Evolutionary conservation across 2,113 vertebrate species (phyloP), one percentile per base, ranked within the genome.

Genomic region (Sylvilagus bachmani): DNA sequence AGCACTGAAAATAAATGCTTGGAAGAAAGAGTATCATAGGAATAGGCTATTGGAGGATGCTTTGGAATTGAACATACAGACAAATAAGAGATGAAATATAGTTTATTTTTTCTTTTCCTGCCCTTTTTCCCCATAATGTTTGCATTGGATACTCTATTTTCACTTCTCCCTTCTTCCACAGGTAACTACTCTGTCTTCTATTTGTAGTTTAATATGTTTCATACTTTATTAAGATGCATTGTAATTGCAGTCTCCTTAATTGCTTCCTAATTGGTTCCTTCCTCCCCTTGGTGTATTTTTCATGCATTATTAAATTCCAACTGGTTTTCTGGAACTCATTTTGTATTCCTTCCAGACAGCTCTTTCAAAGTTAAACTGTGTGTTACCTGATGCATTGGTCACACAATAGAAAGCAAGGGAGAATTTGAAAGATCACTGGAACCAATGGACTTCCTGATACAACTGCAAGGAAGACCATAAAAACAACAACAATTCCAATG

Each of bases 301-400:
- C 95, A 97, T 97, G 97, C 96, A 96, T 97, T 97, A 97, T 97
- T 97, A 97, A 97, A 97, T 96, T 97, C 95, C 92, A 97, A 85
- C 97, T 95, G 90, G 95, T 95, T 97, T 95, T 95, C 92, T 49
- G 58, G 74, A 96, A 80, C 85, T 95, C 82, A 92, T 95, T 96
- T 94, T 81, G 44, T 85, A 97, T 95, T 97, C 95, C 78, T 96
- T 95, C 38, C 85, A 94, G 92, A 90, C 51, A 95, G 74, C 73
- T 92, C 24, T 92, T 89, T 55, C 69, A 86, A 83, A 96, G 88
- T 87, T 85, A 96, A 97, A 70, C 81, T 95, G 44, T 86, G 29
- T 86, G 38, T 49, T 36, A 96, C 49, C 29, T 82, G 11, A 10
- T 79, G 33, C 33, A 51, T 92, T 87, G 33, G 44, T 90, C 74